A percentile compares a stretch with the other conserved stretches of the same genome.
These are phyloP conservation scores for Astur gentilis DNA, from an alignment of 2,113 vertebrate species.

Conservation along the genomic window DNA sequence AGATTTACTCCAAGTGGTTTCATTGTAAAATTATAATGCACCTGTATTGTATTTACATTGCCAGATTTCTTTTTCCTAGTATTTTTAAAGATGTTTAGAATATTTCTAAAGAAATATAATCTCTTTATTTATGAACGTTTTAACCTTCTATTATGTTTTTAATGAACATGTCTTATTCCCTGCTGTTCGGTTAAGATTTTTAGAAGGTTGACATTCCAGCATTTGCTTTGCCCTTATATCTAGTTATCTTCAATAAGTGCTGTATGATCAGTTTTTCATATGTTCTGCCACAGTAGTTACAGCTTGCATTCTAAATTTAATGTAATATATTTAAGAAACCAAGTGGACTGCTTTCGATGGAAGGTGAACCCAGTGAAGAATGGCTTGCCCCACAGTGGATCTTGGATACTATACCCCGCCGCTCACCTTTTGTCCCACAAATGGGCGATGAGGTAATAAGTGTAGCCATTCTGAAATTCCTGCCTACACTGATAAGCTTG, in stretches of 20 bases:
- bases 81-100: not conserved
- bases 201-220: not conserved
- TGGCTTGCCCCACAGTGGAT: constrained; percentile 95
- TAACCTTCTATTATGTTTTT: not conserved
- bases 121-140: not conserved
- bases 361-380: constrained; percentile 84
- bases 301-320: not conserved
- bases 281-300: not conserved
- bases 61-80: not conserved
- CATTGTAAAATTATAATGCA: not conserved
- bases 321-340: constrained; percentile 75
- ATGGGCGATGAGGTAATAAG: constrained; percentile 94
- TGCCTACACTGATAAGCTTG: not conserved
- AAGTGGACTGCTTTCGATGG: constrained; percentile 80
- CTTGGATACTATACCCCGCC: constrained; percentile 88
- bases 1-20: not conserved
- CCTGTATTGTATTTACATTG: not conserved
- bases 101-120: not conserved
- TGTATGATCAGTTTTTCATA: rapidly evolving
- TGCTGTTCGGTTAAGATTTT: not conserved
- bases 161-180: not conserved
- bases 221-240: not conserved
- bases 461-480: not conserved
- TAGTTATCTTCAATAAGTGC: not conserved
- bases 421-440: constrained; percentile 95